phyloP scores from a whole-genome alignment of 2,888 invertebrate species.

The Nemapogon koenigi region DNA sequence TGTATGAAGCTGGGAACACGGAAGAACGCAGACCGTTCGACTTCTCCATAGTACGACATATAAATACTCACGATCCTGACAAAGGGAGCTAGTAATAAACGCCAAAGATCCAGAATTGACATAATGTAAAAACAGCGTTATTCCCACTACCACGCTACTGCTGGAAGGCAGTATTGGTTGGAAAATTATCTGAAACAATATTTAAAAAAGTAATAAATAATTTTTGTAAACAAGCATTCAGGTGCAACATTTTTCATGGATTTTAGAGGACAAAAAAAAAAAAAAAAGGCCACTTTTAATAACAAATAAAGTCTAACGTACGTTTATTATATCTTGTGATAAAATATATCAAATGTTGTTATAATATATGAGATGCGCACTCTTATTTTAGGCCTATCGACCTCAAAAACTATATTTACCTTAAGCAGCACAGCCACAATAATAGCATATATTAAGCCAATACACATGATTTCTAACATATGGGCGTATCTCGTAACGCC shows the following conservation, averaged over 20 bases:
- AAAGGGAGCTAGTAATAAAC: slow-evolving; percentile 11
- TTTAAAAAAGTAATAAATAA: neutral
- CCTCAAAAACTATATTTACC: slow-evolving; percentile 6
- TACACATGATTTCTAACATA: slow-evolving; percentile 5
- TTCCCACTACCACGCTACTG: slow-evolving; percentile 2
- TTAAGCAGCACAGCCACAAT: slow-evolving; percentile 9
- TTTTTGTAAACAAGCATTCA: too few species aligned
- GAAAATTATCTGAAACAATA: neutral
- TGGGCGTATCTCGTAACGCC: slow-evolving; percentile 4
- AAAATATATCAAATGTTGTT: too few species aligned
- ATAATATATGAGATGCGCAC: too few species aligned
- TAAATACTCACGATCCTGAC: slow-evolving; percentile 12
- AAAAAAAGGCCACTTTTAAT: too few species aligned
- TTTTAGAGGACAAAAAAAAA: too few species aligned
- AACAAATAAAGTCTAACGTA: too few species aligned
- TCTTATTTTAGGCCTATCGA: too few species aligned
- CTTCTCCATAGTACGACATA: too few species aligned
- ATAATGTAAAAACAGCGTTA: slow-evolving; percentile 12
- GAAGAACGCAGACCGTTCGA: too few species aligned
- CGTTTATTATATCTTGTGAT: too few species aligned
- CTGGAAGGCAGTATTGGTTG: slow-evolving; percentile 1
- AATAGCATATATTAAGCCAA: slow-evolving; percentile 8
- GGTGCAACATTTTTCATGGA: too few species aligned
- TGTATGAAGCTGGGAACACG: too few species aligned
- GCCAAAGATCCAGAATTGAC: slow-evolving; percentile 8